These are phyloP conservation scores for Gastrophysa polygoni DNA, from an alignment of 2,888 invertebrate genomes.

Conservation along the genomic window DNA sequence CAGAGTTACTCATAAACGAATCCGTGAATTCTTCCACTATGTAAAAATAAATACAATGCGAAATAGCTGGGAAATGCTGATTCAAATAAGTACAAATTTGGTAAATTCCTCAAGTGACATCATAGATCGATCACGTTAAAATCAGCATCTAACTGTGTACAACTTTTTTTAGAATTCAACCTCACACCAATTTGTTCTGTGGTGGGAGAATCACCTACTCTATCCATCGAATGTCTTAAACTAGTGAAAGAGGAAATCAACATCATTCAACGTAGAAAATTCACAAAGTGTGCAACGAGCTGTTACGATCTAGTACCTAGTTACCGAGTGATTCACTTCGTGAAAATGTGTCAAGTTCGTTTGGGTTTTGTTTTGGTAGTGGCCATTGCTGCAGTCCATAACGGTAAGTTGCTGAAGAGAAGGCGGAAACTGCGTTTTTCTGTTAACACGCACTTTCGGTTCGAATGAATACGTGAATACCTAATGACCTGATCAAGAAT, in stretches of 20 bases:
- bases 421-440: not conserved
- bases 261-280: slow-evolving; percentile 22
- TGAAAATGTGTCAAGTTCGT: slow-evolving; percentile 28
- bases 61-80: no score
- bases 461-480: not conserved
- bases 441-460: not conserved
- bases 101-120: no score
- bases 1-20: no score
- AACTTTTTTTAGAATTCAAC: slow-evolving; percentile 1
- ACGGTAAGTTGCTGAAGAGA: slow-evolving; percentile 17
- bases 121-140: not conserved
- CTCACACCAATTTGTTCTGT: slow-evolving; percentile 5
- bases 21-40: no score
- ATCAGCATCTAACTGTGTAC: not conserved
- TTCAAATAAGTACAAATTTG: no score
- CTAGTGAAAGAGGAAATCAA: slow-evolving; percentile 1
- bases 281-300: slow-evolving; percentile 16
- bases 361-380: slow-evolving; percentile 11
- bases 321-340: slow-evolving; percentile 22
- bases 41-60: no score
- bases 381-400: slow-evolving; percentile 17
- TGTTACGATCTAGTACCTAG: slow-evolving; percentile 1
- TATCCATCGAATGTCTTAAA: slow-evolving; percentile 14
- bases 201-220: slow-evolving; percentile 11
- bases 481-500: not conserved